A percentile compares a stretch with the other conserved stretches of the same genome.
phyloP scores from a whole-genome alignment of 2,113 vertebrate genomes.

The Gnathonemus longibarbis region DNA sequence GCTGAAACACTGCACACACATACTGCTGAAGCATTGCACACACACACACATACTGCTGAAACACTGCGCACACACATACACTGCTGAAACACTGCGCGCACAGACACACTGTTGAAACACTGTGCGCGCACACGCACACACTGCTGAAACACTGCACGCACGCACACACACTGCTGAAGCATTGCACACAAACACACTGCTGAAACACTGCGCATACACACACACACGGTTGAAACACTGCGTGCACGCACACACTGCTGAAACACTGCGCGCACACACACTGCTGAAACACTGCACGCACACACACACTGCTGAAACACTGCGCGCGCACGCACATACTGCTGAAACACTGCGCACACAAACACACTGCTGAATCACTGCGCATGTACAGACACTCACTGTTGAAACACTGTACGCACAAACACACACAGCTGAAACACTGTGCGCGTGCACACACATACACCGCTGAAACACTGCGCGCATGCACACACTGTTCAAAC shows the following conservation, averaged over 20 bases:
- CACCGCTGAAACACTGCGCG: no score
- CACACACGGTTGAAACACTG: not conserved
- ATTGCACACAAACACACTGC: not conserved
- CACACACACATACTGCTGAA: not conserved
- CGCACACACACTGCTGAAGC: no score
- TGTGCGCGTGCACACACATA: no score
- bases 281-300: no score
- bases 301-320: no score
- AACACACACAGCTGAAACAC: constrained; percentile 15
- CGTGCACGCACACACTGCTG: not conserved
- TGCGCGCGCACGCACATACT: no score
- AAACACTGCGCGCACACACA: not conserved
- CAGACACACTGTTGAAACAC: not conserved
- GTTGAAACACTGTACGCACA: not conserved
- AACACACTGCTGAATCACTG: no score
- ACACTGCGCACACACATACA: not conserved
- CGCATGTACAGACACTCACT: not conserved
- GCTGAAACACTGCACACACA: not conserved
- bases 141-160: constrained; percentile 2
- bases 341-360: no score
- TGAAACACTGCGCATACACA: not conserved
- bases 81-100: not conserved
- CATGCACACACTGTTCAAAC: no score
- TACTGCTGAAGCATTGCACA: no score
- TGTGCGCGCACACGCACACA: not conserved